phyloP scores from a whole-genome alignment of 2,888 invertebrate genomes.

The Caenorhabditis sulstoni region DNA sequence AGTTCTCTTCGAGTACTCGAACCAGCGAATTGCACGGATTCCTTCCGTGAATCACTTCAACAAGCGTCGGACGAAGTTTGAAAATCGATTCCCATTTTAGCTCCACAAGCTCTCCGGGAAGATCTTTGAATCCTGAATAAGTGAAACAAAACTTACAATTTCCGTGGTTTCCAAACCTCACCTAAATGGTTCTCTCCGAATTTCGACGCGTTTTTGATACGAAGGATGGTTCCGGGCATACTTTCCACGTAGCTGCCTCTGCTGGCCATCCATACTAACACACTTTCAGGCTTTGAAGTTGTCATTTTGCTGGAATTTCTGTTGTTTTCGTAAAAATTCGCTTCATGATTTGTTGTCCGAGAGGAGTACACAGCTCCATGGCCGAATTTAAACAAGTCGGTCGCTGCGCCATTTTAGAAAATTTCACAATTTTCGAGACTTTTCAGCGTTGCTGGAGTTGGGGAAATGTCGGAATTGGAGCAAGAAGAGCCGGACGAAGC shows the following conservation, averaged over 20 bases:
- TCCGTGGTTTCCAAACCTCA: neutral
- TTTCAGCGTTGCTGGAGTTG: constrained; percentile 3
- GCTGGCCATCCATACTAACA: constrained; percentile 53
- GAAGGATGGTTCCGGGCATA: constrained; percentile 55
- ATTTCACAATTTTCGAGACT: constrained; percentile 1
- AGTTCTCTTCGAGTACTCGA: constrained; percentile 41
- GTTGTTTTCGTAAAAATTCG: neutral
- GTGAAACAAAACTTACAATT: neutral
- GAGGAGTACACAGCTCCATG: constrained; percentile 16
- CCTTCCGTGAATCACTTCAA: constrained; percentile 60
- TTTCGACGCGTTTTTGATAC: constrained; percentile 62
- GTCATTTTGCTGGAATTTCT: constrained; percentile 22
- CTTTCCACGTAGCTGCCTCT: constrained; percentile 52
- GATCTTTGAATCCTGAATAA: constrained; percentile 64
- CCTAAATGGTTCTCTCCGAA: constrained; percentile 64
- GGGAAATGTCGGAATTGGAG: constrained; percentile 30
- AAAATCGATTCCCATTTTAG: constrained; percentile 48
- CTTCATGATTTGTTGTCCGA: constrained; percentile 1
- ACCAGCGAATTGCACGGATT: constrained; percentile 61
- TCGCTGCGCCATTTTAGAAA: constrained; percentile 1
- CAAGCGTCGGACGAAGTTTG: constrained; percentile 58
- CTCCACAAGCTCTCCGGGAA: constrained; percentile 54
- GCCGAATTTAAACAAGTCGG: too few species aligned
- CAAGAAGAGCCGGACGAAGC: constrained; percentile 43
- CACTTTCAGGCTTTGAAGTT: constrained; percentile 28